These are phyloP conservation scores for Trichopria drosophilae DNA, from an alignment of 2,888 invertebrate species.

Conservation along the genomic window DNA sequence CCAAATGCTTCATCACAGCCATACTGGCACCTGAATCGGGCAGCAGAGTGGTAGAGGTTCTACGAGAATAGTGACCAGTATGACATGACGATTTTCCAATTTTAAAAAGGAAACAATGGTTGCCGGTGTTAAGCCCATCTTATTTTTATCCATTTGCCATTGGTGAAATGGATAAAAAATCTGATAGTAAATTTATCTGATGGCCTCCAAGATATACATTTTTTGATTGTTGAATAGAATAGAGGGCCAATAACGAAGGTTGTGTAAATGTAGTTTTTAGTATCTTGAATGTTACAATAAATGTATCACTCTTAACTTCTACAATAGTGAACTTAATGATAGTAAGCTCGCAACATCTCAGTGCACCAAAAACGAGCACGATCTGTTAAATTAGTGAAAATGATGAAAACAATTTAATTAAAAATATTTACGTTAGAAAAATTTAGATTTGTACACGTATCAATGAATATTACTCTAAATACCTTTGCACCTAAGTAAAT, in stretches of 20 bases:
- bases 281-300: too few species aligned
- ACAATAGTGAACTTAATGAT: too few species aligned
- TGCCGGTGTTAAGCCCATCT: background rate
- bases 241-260: background rate
- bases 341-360: too few species aligned
- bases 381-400: too few species aligned
- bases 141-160: background rate
- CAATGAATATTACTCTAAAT: background rate
- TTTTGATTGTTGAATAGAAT: conserved; percentile 1
- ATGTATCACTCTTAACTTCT: background rate
- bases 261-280: background rate
- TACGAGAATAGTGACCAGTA: background rate
- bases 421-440: too few species aligned
- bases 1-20: too few species aligned
- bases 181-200: background rate
- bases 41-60: background rate
- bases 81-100: background rate
- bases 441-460: too few species aligned
- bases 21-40: too few species aligned
- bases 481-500: background rate
- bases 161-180: conserved; percentile 1
- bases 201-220: conserved; percentile 4
- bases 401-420: too few species aligned
- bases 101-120: background rate
- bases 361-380: too few species aligned